A percentile compares a stretch with the other conserved stretches of the same genome.
These are phyloP conservation scores for Pachyrhynchus sulphureomaculatus DNA, from an alignment of 1,140 invertebrate genomes.

Conservation along the genomic window DNA sequence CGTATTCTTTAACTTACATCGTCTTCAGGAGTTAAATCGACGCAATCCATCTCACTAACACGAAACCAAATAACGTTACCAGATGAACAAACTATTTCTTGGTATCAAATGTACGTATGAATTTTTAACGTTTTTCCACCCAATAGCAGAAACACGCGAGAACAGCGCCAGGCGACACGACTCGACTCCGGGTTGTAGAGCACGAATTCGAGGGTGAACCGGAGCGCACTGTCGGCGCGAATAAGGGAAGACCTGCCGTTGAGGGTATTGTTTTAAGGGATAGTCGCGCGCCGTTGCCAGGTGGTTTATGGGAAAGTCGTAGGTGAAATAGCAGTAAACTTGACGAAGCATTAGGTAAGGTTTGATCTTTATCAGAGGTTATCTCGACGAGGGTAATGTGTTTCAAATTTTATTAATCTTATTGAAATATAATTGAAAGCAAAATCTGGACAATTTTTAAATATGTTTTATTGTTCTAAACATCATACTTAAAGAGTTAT, in stretches of 20 bases:
- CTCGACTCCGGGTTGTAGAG: neutral
- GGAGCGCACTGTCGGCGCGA: constrained; percentile 15
- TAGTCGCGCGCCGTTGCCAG: constrained; percentile 25
- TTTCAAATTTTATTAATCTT: no score
- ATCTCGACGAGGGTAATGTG: no score
- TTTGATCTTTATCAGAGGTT: no score
- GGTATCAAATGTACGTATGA: neutral
- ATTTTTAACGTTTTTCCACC: neutral
- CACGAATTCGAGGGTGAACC: constrained; percentile 3
- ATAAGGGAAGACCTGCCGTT: constrained; percentile 11
- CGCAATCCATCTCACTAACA: constrained; percentile 22
- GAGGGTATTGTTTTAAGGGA: constrained; percentile 29
- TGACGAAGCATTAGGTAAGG: no score
- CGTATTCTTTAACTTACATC: constrained; percentile 34
- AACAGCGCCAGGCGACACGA: neutral
- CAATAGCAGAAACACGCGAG: constrained; percentile 10
- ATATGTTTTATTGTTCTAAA: no score
- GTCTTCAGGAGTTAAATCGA: constrained; percentile 24
- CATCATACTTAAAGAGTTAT: no score
- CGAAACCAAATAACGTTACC: neutral
- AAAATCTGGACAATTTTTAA: no score
- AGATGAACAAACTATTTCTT: neutral
- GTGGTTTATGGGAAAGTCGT: neutral
- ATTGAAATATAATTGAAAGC: no score
- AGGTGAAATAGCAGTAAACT: no score